A percentile compares a stretch with the other conserved stretches of the same genome.
Evolutionary conservation across 2,797 vertebrate species (phyloP).

Genomic region (Loriculus beryllinus): DNA sequence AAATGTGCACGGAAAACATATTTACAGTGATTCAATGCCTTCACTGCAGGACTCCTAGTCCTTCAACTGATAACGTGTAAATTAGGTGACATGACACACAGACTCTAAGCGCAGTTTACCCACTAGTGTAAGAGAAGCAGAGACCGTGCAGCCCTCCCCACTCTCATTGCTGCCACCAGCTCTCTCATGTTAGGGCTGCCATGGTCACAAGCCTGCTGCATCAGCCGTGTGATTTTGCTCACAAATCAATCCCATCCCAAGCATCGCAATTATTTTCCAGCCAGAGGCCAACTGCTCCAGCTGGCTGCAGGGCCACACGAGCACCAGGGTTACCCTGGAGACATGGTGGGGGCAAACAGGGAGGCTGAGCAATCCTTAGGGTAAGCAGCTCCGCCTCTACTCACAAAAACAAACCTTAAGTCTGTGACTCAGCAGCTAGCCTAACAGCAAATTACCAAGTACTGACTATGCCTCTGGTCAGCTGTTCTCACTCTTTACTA

Average conservation of each 20-base stretch:
- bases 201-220: not conserved
- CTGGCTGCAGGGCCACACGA: not conserved
- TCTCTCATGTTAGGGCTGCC: not conserved
- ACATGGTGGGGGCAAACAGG: accelerated
- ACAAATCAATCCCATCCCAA: not conserved
- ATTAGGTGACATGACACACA: accelerated
- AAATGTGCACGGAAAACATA: not conserved
- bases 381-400: not conserved
- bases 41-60: not conserved
- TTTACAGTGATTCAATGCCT: not conserved
- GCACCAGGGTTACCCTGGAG: not conserved
- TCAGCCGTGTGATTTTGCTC: not conserved
- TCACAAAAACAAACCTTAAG: not conserved
- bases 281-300: not conserved
- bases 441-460: not conserved
- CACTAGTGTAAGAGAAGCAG: not conserved
- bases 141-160: accelerated
- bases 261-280: not conserved
- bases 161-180: not conserved
- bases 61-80: accelerated
- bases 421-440: not conserved
- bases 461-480: not conserved
- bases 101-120: not conserved
- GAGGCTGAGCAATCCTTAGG: not conserved
- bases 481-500: not conserved